phyloP scores from a whole-genome alignment of 2,797 vertebrate species.

The Poecilia gillii region DNA sequence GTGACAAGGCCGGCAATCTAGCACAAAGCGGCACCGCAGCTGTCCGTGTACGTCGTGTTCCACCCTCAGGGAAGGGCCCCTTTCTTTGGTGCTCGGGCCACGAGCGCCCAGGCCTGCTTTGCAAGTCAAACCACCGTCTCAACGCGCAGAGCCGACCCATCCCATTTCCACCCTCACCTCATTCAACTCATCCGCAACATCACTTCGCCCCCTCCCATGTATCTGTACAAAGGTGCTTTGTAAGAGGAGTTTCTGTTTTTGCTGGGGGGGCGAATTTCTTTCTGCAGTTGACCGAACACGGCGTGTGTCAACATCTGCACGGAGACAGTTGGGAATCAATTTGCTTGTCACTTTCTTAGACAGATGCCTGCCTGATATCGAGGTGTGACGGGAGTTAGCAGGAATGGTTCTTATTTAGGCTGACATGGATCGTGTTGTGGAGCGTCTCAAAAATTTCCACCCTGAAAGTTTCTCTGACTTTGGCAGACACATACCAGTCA shows the following conservation, averaged over 20 bases:
- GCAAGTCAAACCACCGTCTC: conserved; percentile 84
- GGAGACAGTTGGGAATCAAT: conserved; percentile 35
- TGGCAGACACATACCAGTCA: conserved; percentile 71
- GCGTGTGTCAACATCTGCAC: conserved; percentile 24
- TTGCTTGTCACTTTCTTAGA: conserved; percentile 31
- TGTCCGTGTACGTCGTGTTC: conserved; percentile 60
- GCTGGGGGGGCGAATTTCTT: conserved; percentile 5
- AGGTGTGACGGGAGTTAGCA: conserved; percentile 14
- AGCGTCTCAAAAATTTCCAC: conserved; percentile 45
- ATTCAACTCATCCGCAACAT: conserved; percentile 31
- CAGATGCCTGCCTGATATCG: conserved; percentile 20
- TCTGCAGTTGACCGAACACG: conserved; percentile 15
- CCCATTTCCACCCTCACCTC: conserved; percentile 49
- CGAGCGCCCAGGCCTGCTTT: conserved; percentile 74
- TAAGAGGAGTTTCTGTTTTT: conserved; percentile 29
- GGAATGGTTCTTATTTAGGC: conserved; percentile 35
- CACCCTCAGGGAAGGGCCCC: conserved; percentile 65
- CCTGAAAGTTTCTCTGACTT: conserved; percentile 60
- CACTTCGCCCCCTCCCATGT: conserved; percentile 23
- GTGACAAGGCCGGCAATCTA: conserved; percentile 75
- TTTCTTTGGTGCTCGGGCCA: conserved; percentile 30
- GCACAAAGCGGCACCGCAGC: conserved; percentile 54
- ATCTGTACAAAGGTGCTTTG: conserved; percentile 21
- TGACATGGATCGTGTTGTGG: conserved; percentile 36
- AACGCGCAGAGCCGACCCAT: conserved; percentile 54